Evolutionary conservation across 2,113 vertebrate species (phyloP).

Genomic region (Strix aluco): DNA sequence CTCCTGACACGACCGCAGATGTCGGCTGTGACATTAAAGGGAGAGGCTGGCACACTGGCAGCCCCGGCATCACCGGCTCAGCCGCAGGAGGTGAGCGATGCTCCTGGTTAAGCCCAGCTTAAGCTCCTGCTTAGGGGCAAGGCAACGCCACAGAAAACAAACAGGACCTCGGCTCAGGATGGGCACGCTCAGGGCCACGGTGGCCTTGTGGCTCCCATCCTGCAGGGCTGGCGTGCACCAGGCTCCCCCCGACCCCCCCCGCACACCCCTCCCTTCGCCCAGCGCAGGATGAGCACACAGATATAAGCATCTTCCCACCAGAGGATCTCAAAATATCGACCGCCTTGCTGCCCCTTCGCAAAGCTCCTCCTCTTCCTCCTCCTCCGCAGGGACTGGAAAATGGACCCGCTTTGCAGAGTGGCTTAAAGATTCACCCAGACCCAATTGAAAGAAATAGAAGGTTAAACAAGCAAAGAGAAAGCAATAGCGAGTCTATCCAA

Average conservation of each 20-base stretch:
- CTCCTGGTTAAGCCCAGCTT: not conserved
- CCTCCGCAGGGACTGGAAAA: not conserved
- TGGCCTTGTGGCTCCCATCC: not conserved
- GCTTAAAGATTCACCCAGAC: not conserved
- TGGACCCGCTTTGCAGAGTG: not conserved
- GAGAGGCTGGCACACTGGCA: not conserved
- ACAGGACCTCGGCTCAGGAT: not conserved
- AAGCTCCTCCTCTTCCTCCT: not conserved
- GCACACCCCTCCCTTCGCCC: not conserved
- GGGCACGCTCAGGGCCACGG: not conserved
- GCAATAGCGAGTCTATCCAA: not conserved
- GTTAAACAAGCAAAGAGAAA: not conserved
- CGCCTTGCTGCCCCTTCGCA: not conserved
- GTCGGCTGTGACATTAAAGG: not conserved
- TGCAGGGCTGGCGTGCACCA: not conserved
- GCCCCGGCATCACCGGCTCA: not conserved
- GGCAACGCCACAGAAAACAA: rapidly evolving
- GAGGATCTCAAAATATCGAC: not conserved
- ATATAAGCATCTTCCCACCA: not conserved
- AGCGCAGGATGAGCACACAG: not conserved
- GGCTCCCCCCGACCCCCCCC: not conserved
- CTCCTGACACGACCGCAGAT: not conserved
- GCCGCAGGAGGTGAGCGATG: rapidly evolving
- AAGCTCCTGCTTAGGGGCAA: not conserved
- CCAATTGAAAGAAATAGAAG: not conserved